Evolutionary conservation across 2,113 vertebrate species (phyloP).

Genomic region (Echinops telfairi): DNA sequence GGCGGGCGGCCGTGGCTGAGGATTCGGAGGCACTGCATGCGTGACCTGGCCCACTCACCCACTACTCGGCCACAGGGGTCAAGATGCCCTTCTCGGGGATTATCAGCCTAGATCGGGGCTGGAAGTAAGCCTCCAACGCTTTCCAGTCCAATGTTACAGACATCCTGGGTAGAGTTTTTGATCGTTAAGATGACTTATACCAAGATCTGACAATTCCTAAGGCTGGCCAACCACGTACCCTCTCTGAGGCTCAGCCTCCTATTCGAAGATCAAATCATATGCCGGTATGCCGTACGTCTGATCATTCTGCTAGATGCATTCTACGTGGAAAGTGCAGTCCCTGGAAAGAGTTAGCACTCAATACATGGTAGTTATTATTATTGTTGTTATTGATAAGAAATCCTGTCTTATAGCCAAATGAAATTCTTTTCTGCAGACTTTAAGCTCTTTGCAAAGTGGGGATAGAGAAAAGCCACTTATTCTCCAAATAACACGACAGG

Average conservation of each 20-base stretch:
- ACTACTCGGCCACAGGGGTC: background rate
- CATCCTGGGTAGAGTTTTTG: background rate
- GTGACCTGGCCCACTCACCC: background rate
- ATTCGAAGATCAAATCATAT: background rate
- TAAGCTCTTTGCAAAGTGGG: conserved; percentile 71
- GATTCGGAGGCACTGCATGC: background rate
- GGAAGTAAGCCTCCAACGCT: background rate
- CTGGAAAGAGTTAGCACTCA: conserved; percentile 27
- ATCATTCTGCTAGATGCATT: background rate
- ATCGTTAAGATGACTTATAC: background rate
- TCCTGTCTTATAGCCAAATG: conserved; percentile 65
- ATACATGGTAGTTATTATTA: conserved; percentile 51
- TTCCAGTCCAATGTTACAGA: conserved; percentile 34
- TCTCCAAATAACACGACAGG: conserved; percentile 40
- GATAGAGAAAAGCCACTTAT: conserved; percentile 81
- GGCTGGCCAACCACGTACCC: background rate
- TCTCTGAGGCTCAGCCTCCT: background rate
- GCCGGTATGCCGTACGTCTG: background rate
- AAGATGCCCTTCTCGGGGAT: background rate
- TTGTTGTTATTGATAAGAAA: conserved; percentile 76
- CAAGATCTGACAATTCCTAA: background rate
- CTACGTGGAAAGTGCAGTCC: background rate
- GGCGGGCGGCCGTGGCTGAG: background rate
- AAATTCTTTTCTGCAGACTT: conserved; percentile 70
- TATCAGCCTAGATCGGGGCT: background rate